Conservation (phyloP, 2,113 vertebrate genomes). For the Symphodus melops region DNA sequence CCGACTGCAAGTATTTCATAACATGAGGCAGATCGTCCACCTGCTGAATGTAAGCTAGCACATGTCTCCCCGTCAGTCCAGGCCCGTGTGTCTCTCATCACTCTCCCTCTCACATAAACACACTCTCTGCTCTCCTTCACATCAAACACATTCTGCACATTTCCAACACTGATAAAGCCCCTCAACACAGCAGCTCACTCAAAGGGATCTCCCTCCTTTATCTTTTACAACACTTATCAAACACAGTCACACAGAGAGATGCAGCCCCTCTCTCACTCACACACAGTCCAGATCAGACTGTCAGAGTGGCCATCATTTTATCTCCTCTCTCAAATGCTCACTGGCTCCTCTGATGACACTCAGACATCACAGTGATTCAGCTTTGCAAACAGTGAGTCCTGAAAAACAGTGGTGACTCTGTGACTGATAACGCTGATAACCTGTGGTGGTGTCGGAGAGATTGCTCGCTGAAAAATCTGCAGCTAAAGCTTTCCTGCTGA, state of each 20-base stretch:
- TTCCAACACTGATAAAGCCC: slow-evolving; percentile 62
- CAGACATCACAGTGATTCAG: slow-evolving; percentile 1
- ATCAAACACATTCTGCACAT: slow-evolving; percentile 77
- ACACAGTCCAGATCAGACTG: background rate
- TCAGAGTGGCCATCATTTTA: background rate
- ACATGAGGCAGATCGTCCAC: too few relatives aligned
- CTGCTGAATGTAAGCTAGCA: too few relatives aligned
- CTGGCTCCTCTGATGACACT: background rate
- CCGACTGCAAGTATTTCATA: too few relatives aligned
- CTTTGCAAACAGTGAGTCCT: slow-evolving; percentile 34
- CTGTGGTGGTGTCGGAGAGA: slow-evolving; percentile 20
- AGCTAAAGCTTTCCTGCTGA: slow-evolving; percentile 49
- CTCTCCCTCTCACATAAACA: slow-evolving; percentile 7
- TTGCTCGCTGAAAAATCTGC: slow-evolving; percentile 39
- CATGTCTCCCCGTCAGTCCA: background rate
- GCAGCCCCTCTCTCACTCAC: slow-evolving; percentile 1
- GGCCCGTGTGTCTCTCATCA: slow-evolving; percentile 5
- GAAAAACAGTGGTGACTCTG: slow-evolving; percentile 38
- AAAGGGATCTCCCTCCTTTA: slow-evolving; percentile 40
- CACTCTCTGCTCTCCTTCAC: slow-evolving; percentile 29
- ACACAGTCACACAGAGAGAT: slow-evolving; percentile 16
- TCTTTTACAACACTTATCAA: slow-evolving; percentile 8
- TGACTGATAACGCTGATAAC: slow-evolving; percentile 30
- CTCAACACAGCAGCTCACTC: slow-evolving; percentile 53
- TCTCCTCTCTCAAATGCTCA: slow-evolving; percentile 1